Evolutionary conservation across 2,888 invertebrate genomes (phyloP).

Genomic region (Mechanitis mazaeus): DNA sequence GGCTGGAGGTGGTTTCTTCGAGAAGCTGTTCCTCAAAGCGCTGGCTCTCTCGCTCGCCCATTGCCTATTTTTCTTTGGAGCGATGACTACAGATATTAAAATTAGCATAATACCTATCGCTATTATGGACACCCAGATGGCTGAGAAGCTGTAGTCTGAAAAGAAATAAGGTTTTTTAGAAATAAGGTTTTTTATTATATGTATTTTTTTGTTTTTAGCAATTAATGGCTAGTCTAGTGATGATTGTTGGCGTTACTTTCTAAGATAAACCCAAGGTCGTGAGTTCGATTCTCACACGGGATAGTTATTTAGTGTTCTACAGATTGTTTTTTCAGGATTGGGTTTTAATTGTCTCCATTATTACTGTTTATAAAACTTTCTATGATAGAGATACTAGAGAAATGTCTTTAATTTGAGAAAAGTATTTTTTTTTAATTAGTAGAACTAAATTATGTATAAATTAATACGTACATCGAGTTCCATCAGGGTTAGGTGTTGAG

Average conservation of each 20-base stretch:
- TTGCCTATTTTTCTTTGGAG: slow-evolving; percentile 46
- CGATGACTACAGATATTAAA: slow-evolving; percentile 32
- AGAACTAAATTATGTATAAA: not conserved
- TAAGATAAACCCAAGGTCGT: no score
- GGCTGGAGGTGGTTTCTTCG: slow-evolving; percentile 27
- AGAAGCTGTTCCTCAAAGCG: slow-evolving; percentile 42
- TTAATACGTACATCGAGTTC: no score
- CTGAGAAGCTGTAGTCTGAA: slow-evolving; percentile 32
- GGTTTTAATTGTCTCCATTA: no score
- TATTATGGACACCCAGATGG: slow-evolving; percentile 34
- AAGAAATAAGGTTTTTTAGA: slow-evolving; percentile 11
- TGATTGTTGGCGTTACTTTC: no score
- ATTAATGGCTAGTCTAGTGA: not conserved
- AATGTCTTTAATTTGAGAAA: not conserved
- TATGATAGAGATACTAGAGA: no score
- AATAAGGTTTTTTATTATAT: not conserved
- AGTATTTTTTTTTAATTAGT: not conserved
- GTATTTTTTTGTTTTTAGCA: not conserved
- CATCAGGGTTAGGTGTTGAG: no score
- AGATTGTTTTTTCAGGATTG: no score
- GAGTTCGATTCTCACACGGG: no score
- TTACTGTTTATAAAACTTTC: no score
- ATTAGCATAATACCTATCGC: slow-evolving; percentile 33
- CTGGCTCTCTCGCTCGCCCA: slow-evolving; percentile 42
- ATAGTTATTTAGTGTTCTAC: no score